Conservation (phyloP, 2,888 invertebrate genomes). For the Cordilura impudica region DNA sequence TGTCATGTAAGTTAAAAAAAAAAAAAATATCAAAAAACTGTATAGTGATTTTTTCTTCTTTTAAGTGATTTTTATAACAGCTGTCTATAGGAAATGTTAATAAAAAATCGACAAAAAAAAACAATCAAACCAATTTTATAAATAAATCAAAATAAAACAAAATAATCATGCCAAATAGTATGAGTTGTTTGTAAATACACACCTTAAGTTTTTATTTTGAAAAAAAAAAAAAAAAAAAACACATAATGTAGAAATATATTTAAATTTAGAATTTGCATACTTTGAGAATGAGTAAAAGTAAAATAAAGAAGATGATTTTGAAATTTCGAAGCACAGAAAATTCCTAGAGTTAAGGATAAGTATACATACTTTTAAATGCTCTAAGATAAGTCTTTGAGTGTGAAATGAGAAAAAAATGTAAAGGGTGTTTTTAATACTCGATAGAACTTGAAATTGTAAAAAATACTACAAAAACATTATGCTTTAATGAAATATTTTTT, state of each 20-base stretch:
- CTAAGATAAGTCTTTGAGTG: too few relatives aligned
- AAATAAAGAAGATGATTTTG: conserved; percentile 1
- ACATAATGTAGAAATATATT: conserved; percentile 9
- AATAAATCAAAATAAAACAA: conserved; percentile 35
- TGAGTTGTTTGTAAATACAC: conserved; percentile 44
- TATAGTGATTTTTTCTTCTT: conserved; percentile 28
- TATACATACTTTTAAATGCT: too few relatives aligned
- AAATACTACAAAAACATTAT: too few relatives aligned
- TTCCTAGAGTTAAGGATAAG: too few relatives aligned
- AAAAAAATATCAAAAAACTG: background rate
- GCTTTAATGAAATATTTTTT: too few relatives aligned
- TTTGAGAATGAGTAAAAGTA: conserved; percentile 57
- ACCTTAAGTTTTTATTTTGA: conserved; percentile 40
- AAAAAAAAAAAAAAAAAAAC: conserved; percentile 15
- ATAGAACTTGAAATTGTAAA: too few relatives aligned
- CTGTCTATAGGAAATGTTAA: conserved; percentile 29
- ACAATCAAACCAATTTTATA: conserved; percentile 27
- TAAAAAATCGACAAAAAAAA: background rate
- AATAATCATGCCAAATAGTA: conserved; percentile 21
- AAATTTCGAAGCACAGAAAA: background rate
- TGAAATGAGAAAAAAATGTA: too few relatives aligned
- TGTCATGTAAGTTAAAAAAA: background rate
- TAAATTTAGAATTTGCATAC: conserved; percentile 54
- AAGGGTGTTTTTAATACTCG: too few relatives aligned
- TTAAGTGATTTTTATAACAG: conserved; percentile 20